A percentile compares a stretch with the other conserved stretches of the same genome.
Evolutionary conservation across 2,888 invertebrate genomes (phyloP).

Genomic region (Amphiduros pacificus): DNA sequence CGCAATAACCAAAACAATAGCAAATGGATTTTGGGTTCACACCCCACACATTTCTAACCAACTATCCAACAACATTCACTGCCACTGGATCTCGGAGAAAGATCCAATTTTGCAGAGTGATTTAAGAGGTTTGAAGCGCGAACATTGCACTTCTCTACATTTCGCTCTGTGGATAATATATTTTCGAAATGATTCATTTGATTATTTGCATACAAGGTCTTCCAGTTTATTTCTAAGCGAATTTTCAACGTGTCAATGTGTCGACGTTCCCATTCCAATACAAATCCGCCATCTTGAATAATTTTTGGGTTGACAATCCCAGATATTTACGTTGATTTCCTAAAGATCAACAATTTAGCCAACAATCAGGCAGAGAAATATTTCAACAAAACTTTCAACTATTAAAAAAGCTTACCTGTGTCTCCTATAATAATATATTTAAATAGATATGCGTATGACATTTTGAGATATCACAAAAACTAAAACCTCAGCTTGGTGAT

Average conservation of each 20-base stretch:
- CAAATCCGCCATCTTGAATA: conserved; percentile 25
- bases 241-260: not conserved
- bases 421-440: conserved; percentile 38
- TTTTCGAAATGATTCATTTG: too few relatives aligned
- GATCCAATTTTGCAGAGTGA: too few relatives aligned
- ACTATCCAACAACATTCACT: too few relatives aligned
- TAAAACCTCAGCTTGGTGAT: not conserved
- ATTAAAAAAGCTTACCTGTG: conserved; percentile 29
- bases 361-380: not conserved
- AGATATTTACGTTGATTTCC: not conserved
- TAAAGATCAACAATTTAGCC: not conserved
- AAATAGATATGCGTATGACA: conserved; percentile 37
- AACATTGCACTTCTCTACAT: too few relatives aligned
- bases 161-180: too few relatives aligned
- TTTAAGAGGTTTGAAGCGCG: too few relatives aligned
- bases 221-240: not conserved
- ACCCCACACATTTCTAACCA: too few relatives aligned
- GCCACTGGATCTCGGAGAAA: too few relatives aligned
- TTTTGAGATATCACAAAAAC: conserved; percentile 13
- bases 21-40: too few relatives aligned
- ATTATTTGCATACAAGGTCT: not conserved
- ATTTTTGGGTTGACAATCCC: not conserved
- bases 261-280: not conserved
- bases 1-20: too few relatives aligned
- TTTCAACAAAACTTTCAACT: not conserved